Evolutionary conservation across 2,797 vertebrate genomes (phyloP).

Genomic region (Miichthys miiuy): DNA sequence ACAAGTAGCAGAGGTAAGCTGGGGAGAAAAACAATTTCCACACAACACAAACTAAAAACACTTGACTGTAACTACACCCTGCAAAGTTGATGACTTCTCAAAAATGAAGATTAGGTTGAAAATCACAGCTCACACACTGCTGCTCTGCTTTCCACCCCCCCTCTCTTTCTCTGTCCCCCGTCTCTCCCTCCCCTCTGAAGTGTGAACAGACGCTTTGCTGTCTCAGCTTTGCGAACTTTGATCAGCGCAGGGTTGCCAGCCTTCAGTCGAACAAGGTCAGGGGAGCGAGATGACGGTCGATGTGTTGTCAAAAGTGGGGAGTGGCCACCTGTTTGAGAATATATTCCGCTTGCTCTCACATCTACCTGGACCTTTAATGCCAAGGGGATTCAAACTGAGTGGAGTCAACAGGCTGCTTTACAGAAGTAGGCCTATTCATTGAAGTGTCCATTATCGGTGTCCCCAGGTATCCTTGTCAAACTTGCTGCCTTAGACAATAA

Average conservation of each 20-base stretch:
- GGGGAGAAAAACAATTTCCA: slow-evolving; percentile 63
- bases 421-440: slow-evolving; percentile 42
- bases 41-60: slow-evolving; percentile 57
- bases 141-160: slow-evolving; percentile 9
- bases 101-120: slow-evolving; percentile 65
- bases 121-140: slow-evolving; percentile 44
- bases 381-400: slow-evolving; percentile 53
- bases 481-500: slow-evolving; percentile 55
- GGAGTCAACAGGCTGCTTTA: slow-evolving; percentile 59
- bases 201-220: slow-evolving; percentile 73
- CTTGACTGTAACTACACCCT: slow-evolving; percentile 59
- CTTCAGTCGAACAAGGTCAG: slow-evolving; percentile 77
- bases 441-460: slow-evolving; percentile 65
- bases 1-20: slow-evolving; percentile 39
- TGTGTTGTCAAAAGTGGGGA: slow-evolving; percentile 58
- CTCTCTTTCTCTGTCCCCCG: neutral
- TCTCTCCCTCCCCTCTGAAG: slow-evolving; percentile 46
- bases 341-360: slow-evolving; percentile 22
- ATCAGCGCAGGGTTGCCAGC: slow-evolving; percentile 67
- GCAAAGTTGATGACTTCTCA: slow-evolving; percentile 76
- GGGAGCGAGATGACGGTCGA: slow-evolving; percentile 55
- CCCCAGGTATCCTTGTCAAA: slow-evolving; percentile 66
- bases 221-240: slow-evolving; percentile 73
- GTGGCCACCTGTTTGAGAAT: slow-evolving; percentile 72
- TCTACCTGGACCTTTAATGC: slow-evolving; percentile 43